phyloP scores from a whole-genome alignment of 2,113 vertebrate genomes.

The Perccottus glenii region DNA sequence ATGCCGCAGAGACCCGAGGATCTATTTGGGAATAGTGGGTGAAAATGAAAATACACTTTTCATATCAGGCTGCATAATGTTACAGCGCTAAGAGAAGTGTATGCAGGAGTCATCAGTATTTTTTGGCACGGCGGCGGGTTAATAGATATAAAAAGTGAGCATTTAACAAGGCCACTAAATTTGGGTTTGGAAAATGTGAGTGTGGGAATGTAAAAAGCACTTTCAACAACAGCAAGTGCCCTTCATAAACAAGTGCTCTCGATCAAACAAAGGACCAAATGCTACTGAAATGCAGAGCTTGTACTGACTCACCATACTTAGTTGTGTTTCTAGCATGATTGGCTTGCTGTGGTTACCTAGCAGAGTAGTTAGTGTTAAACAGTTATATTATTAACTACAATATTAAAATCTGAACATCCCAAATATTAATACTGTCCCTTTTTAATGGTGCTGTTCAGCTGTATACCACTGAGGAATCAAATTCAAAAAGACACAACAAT shows the following conservation, averaged over 20 bases:
- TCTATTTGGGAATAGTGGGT: slow-evolving; percentile 43
- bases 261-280: slow-evolving; percentile 20
- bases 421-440: no score
- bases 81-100: slow-evolving; percentile 31
- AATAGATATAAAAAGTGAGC: slow-evolving; percentile 27
- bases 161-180: slow-evolving; percentile 44
- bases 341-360: no score
- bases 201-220: slow-evolving; percentile 5
- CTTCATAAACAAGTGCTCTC: slow-evolving; percentile 38
- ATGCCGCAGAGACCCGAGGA: slow-evolving; percentile 25
- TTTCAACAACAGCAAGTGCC: slow-evolving; percentile 13
- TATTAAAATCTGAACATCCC: no score
- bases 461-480: no score
- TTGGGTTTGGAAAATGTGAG: slow-evolving; percentile 21
- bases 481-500: no score
- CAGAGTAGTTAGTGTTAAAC: no score
- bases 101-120: slow-evolving; percentile 25
- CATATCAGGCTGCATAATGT: slow-evolving; percentile 24
- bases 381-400: no score
- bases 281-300: not conserved
- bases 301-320: not conserved
- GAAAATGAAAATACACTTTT: slow-evolving; percentile 36
- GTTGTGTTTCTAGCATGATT: not conserved
- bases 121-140: slow-evolving; percentile 19
- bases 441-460: no score